A percentile compares a stretch with the other conserved stretches of the same genome.
phyloP scores from a whole-genome alignment of 2,888 invertebrate genomes.

The Acleris emargana region DNA sequence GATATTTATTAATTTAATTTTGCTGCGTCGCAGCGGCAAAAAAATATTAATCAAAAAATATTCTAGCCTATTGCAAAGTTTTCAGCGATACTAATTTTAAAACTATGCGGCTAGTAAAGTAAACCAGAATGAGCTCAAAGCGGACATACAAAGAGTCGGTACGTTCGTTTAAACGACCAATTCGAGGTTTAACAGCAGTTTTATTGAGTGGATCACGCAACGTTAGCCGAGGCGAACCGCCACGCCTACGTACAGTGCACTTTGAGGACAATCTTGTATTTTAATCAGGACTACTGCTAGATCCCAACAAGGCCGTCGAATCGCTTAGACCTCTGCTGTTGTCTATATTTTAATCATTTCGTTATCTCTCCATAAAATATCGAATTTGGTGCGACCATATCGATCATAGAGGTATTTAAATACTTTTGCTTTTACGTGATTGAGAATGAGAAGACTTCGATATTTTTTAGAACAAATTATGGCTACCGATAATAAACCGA shows the following conservation, averaged over 20 bases:
- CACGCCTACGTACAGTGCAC: constrained; percentile 62
- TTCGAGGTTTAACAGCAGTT: constrained; percentile 68
- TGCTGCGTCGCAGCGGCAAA: too few species aligned
- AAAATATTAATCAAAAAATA: too few species aligned
- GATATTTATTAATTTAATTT: too few species aligned
- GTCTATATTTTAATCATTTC: constrained; percentile 1
- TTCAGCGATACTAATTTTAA: neutral
- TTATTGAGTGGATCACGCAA: constrained; percentile 77
- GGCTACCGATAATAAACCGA: too few species aligned
- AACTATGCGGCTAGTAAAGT: constrained; percentile 18
- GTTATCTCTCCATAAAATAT: constrained; percentile 1
- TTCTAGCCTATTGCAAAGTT: too few species aligned
- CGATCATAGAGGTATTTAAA: neutral
- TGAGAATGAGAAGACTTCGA: too few species aligned
- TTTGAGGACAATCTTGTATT: constrained; percentile 36
- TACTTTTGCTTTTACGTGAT: too few species aligned
- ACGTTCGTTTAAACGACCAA: constrained; percentile 60
- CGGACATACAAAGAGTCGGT: constrained; percentile 49
- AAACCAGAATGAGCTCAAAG: constrained; percentile 29
- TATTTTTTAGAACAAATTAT: too few species aligned
- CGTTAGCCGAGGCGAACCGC: constrained; percentile 74
- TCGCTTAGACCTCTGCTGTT: constrained; percentile 12
- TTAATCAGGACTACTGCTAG: constrained; percentile 33
- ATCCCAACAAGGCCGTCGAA: constrained; percentile 24
- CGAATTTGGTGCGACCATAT: neutral